These are phyloP conservation scores for Drosophila robusta DNA, from an alignment of 2,888 invertebrate species.

Conservation along the genomic window DNA sequence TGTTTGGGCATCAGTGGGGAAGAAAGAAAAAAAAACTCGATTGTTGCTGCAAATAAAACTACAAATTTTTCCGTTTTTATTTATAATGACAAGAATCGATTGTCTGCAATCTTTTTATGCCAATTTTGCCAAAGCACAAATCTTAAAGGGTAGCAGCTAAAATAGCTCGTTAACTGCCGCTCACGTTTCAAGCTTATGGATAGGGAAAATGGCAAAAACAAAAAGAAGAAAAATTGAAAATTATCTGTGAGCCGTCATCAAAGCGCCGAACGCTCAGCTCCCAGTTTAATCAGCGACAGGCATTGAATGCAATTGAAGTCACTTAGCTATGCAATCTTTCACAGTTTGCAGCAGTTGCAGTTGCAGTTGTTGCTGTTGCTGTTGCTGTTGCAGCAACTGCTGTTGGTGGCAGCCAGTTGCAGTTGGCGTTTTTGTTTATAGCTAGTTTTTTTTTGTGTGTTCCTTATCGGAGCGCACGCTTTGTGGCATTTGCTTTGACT, in stretches of 20 bases:
- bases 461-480: constrained; percentile 57
- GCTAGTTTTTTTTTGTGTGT: constrained; percentile 7
- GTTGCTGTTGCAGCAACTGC: constrained; percentile 12
- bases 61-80: constrained; percentile 21
- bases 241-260: constrained; percentile 70
- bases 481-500: constrained; percentile 59
- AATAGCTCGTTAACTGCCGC: constrained; percentile 69
- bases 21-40: constrained; percentile 29
- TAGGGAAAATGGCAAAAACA: constrained; percentile 11
- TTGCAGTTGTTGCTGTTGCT: constrained; percentile 13
- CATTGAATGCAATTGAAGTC: constrained; percentile 75
- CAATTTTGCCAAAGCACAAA: constrained; percentile 58
- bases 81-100: constrained; percentile 68
- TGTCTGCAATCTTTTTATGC: constrained; percentile 68
- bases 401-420: constrained; percentile 29
- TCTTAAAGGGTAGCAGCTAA: constrained; percentile 64
- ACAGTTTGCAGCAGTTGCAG: constrained; percentile 54
- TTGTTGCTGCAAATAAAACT: constrained; percentile 50
- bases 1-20: constrained; percentile 16
- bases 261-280: constrained; percentile 58
- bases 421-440: constrained; percentile 10
- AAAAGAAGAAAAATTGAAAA: constrained; percentile 65
- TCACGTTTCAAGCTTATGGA: constrained; percentile 63
- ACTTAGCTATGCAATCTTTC: constrained; percentile 78
- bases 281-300: constrained; percentile 72